Evolutionary conservation across 1,140 invertebrate species (phyloP).

Genomic region (Drosophila erecta): DNA sequence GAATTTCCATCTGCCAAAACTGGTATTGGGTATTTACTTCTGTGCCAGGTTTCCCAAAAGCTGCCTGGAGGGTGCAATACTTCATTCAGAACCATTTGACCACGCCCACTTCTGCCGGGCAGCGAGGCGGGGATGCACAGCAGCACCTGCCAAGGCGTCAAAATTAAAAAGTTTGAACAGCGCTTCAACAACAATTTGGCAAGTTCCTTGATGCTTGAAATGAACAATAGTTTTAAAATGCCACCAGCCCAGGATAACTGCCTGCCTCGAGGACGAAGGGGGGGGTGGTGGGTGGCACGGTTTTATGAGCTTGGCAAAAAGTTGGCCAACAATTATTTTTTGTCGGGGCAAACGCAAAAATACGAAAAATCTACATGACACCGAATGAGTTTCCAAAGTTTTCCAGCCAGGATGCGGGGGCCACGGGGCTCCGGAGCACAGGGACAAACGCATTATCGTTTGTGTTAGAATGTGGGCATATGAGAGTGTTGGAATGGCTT

Average conservation of each 20-base stretch:
- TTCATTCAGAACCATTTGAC: too few species aligned
- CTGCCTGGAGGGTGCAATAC: too few species aligned
- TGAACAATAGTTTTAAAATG: constrained; percentile 68
- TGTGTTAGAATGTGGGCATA: background rate
- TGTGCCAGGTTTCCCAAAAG: too few species aligned
- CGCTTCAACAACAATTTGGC: constrained; percentile 59
- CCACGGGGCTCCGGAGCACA: background rate
- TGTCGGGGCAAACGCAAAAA: constrained; percentile 55
- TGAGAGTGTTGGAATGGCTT: background rate
- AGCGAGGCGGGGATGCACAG: too few species aligned
- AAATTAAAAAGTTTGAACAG: constrained; percentile 63
- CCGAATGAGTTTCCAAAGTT: constrained; percentile 66
- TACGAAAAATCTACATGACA: constrained; percentile 65
- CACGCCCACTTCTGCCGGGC: too few species aligned
- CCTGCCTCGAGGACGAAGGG: constrained; percentile 4
- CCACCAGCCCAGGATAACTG: constrained; percentile 47
- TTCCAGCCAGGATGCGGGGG: constrained; percentile 9
- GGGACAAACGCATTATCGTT: constrained; percentile 44
- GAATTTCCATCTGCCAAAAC: too few species aligned
- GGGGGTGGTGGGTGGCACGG: too few species aligned
- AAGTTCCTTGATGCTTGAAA: constrained; percentile 67
- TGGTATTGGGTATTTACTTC: too few species aligned
- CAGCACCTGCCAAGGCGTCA: constrained; percentile 57
- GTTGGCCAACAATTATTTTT: constrained; percentile 64
- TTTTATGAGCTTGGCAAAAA: constrained; percentile 62